Percentiles rank a stretch among this genome's conserved stretches.
Conservation (phyloP, 64 coral and sea anemone genomes). For the Dendrophyllia cribrosa region DNA sequence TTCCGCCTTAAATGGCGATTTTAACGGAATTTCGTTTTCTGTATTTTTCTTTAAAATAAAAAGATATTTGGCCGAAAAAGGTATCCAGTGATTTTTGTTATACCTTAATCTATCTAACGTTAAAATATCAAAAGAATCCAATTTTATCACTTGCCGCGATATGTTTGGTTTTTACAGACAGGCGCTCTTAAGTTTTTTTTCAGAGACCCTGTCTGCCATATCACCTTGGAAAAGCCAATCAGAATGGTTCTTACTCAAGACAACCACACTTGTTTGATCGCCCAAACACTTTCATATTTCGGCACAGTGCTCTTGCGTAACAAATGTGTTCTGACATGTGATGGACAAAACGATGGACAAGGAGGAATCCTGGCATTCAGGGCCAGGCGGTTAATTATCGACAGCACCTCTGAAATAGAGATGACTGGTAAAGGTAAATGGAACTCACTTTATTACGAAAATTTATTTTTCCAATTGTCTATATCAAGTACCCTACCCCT, state of each 20-base stretch:
- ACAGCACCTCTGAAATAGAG: slow-evolving; percentile 60
- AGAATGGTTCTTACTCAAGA: neutral
- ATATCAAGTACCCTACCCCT: neutral
- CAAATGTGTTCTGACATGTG: slow-evolving; percentile 59
- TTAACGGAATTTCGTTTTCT: no score
- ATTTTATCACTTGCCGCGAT: no score
- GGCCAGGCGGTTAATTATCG: slow-evolving; percentile 35
- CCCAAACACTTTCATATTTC: slow-evolving; percentile 61
- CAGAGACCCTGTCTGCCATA: neutral
- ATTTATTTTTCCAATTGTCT: neutral
- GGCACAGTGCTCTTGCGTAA: slow-evolving; percentile 33
- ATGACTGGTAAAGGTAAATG: neutral
- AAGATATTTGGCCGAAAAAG: no score
- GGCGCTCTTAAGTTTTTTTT: neutral
- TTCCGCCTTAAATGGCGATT: no score
- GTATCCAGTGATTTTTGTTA: no score
- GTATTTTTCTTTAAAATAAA: no score
- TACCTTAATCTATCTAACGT: no score
- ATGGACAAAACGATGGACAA: neutral
- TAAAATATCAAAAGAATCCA: no score
- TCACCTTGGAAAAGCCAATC: slow-evolving; percentile 1
- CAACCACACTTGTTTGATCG: slow-evolving; percentile 32
- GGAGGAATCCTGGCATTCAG: slow-evolving; percentile 61
- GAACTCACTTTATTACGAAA: no score
- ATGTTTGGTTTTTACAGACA: no score